These are phyloP conservation scores for Ptychobarbus kaznakovi DNA, from an alignment of 2,797 vertebrate genomes.

Conservation along the genomic window DNA sequence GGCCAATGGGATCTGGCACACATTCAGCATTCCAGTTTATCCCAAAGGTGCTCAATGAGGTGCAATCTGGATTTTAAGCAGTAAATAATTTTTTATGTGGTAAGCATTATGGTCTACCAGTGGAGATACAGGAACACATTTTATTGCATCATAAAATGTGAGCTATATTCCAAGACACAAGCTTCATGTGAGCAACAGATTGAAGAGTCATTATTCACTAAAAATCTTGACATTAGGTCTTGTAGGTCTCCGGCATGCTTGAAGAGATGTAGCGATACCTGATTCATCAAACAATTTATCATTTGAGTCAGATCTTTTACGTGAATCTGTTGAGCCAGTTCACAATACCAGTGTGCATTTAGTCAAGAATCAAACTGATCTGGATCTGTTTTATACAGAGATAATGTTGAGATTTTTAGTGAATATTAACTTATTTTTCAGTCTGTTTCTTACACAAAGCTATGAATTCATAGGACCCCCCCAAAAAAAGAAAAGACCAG, in stretches of 20 bases:
- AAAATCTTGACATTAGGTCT: neutral
- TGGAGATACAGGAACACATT: neutral
- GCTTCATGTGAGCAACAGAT: neutral
- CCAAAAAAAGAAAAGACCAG: neutral
- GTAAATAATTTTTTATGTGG: neutral
- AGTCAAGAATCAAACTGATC: neutral
- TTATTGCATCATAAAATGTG: neutral
- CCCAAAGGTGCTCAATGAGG: conserved; percentile 21
- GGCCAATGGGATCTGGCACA: conserved; percentile 31
- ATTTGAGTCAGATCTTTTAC: neutral
- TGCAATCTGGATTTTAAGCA: neutral
- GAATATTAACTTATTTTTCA: neutral
- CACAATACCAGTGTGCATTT: neutral
- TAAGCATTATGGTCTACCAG: neutral
- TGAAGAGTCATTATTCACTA: neutral
- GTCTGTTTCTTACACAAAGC: neutral
- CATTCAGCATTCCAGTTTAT: conserved; percentile 28
- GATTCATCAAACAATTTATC: neutral
- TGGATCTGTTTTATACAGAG: neutral
- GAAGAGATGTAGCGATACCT: neutral
- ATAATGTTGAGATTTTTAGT: neutral
- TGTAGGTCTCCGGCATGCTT: neutral
- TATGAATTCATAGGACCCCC: neutral
- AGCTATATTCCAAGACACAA: neutral
- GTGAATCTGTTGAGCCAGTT: neutral